Base-by-base conservation (phyloP, 2,113 vertebrate species). In the Podocnemis expansa region DNA sequence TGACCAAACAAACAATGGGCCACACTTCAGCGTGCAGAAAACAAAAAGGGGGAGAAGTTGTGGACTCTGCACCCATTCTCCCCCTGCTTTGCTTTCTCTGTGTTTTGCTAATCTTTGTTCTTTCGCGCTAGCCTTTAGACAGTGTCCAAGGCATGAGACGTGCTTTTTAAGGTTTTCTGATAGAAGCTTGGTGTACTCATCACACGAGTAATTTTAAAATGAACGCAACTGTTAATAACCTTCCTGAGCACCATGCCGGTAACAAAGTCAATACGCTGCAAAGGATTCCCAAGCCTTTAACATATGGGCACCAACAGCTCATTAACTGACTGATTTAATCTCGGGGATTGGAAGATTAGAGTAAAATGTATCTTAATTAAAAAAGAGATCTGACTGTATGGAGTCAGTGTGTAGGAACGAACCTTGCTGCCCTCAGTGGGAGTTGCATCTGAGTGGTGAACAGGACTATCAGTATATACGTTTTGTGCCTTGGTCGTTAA, bases 281-380 rank as follows among this genome's bases (percentile, higher is more conserved):
- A 93, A 91, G 90, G 89, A 75, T 95, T 94, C 87, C 43, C 80
- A 95, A 95, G 91, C 93, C 95, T 93, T 94, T 95, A 96, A 93
- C 96, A 97, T 97, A 97, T 97, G 97, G 96, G 91, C 96, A 93
- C 89, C 95, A 96, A 94, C 96, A 96, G 91, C 92, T 96, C 95
- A 97, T 97, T 96, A 96, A 93, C 80, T 92, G 96, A 96, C 87
- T 96, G 96, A 97, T 97, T 97, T 97, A 94, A 87, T 93, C 89
- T 84, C 83, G 95, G 90, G 94, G 84, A 52, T 94, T 83, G 94
- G 94, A 95, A 92, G 95, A 97, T 97, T 96, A 97, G 93, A 88
- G 86, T 95, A 94, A 96, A 94, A 95, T 95, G 86, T 87, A 76
- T 96, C 95, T 96, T 97, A 96, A 97, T 97, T 97, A 97, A 95